Evolutionary conservation across 2,797 vertebrate species (phyloP).

Genomic region (Catharus ustulatus): DNA sequence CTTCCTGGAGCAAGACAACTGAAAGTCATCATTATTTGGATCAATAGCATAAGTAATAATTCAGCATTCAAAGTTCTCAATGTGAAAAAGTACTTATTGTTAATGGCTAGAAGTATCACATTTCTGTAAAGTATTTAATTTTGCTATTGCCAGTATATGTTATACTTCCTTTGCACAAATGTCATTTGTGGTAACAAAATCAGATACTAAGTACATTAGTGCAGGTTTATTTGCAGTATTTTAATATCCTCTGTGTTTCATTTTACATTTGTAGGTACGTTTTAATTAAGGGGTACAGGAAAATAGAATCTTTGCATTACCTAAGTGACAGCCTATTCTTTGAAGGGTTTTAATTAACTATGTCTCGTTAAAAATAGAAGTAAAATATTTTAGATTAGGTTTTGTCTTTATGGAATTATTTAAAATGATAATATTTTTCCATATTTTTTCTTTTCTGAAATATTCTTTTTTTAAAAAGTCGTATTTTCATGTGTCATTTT

Average conservation of each 20-base stretch:
- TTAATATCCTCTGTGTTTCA: neutral
- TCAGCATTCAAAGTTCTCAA: neutral
- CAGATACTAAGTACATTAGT: neutral
- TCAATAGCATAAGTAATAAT: neutral
- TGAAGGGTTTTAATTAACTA: neutral
- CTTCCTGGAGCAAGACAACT: neutral
- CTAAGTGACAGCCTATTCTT: neutral
- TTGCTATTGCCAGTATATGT: neutral
- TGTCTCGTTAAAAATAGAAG: neutral
- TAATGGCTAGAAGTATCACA: neutral
- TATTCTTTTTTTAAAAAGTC: neutral
- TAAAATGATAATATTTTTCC: neutral
- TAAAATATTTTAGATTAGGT: neutral
- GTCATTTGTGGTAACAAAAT: neutral
- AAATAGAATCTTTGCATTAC: neutral
- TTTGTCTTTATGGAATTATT: neutral
- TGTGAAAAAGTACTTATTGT: neutral
- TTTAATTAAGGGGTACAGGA: neutral
- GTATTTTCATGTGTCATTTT: neutral
- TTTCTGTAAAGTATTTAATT: neutral
- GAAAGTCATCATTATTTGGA: neutral
- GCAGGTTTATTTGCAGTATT: neutral
- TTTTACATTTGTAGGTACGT: neutral
- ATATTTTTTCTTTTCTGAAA: neutral
- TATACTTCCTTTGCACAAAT: neutral